Conservation (phyloP, 2,797 vertebrate species). For the Sparidentex hasta region DNA sequence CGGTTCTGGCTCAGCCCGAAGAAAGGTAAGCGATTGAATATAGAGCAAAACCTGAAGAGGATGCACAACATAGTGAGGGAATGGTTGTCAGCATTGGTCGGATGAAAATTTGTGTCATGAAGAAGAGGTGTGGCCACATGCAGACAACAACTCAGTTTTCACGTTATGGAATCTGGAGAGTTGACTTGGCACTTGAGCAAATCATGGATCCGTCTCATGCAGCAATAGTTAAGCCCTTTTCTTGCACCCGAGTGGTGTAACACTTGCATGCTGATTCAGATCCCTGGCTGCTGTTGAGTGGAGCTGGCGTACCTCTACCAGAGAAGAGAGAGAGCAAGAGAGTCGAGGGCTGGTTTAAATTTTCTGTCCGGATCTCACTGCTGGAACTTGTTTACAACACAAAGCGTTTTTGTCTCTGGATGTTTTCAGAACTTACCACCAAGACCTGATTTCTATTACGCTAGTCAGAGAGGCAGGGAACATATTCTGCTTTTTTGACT, state of each 20-base stretch:
- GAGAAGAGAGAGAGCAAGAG: constrained; percentile 53
- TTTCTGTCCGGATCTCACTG: constrained; percentile 73
- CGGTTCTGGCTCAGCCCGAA: constrained; percentile 87
- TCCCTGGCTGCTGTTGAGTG: constrained; percentile 59
- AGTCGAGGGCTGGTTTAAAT: constrained; percentile 77
- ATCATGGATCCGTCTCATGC: constrained; percentile 7
- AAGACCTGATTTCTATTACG: constrained; percentile 60
- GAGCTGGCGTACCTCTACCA: constrained; percentile 58
- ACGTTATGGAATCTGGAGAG: constrained; percentile 1
- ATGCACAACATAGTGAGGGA: background rate
- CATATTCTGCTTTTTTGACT: constrained; percentile 4
- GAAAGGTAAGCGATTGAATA: constrained; percentile 82
- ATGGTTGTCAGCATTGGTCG: constrained; percentile 26
- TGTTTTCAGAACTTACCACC: constrained; percentile 59
- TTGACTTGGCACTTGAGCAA: constrained; percentile 12
- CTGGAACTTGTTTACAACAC: constrained; percentile 83
- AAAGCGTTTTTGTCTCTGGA: constrained; percentile 69
- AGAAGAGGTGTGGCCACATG: constrained; percentile 47
- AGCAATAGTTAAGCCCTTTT: constrained; percentile 43
- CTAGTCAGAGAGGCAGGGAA: constrained; percentile 26
- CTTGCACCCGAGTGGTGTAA: constrained; percentile 35
- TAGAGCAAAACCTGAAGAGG: background rate
- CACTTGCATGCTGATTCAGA: constrained; percentile 55
- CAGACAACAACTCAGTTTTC: background rate
- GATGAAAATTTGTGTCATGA: constrained; percentile 37